Base-by-base conservation (phyloP, 2,797 vertebrate species). In the Melanotaenia parkinsoni region DNA sequence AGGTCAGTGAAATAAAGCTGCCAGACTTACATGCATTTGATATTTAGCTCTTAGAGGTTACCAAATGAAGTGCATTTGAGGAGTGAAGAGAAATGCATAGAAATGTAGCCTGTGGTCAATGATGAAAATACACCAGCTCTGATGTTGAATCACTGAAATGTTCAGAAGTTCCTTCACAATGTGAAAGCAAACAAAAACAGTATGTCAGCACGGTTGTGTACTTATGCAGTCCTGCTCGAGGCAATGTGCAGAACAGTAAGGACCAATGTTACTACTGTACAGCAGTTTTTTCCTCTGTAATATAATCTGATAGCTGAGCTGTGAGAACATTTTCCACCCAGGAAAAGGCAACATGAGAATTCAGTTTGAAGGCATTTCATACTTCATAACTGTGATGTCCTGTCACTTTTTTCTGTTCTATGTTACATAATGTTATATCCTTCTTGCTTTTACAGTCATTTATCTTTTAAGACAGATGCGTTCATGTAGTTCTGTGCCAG, bases 11-110 rank as follows among this genome's bases (percentile, higher is more conserved):
- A 66, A 24, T 50, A 30, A 58, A 71, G 28, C 68, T 30, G 40
- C 38, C 51, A 70, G 54, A 76, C 77, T 63, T 62, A 28, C 43
- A 64, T 74, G 16, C 24, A 62, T 74, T 70, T 86, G 81, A 67
- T 16, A 74, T 74, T 68, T 63, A 16, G 76, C 45, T 71, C 43
- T 59, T 16, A 43, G 61, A 57, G 43, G n/a, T 56, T 58, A 54
- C 74, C 70, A 74, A 65, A 81, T 38, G 45, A 57, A 63, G 47
- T 28, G 35, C 30, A 59, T 53, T 10, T 66, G 50, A 63, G 35
- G 47, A 70, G 28, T 45, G 58, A 60, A 33, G 57, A 33, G 9
- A 58, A 26, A 22, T 72, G 43, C 22, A 50, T 38, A 16, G 33
- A 74, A 58, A 84, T 57, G 57, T 10, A 65, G 64, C 65, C 57